Evolutionary conservation across 2,113 vertebrate genomes (phyloP).

Genomic region (Toxotes jaculatrix): DNA sequence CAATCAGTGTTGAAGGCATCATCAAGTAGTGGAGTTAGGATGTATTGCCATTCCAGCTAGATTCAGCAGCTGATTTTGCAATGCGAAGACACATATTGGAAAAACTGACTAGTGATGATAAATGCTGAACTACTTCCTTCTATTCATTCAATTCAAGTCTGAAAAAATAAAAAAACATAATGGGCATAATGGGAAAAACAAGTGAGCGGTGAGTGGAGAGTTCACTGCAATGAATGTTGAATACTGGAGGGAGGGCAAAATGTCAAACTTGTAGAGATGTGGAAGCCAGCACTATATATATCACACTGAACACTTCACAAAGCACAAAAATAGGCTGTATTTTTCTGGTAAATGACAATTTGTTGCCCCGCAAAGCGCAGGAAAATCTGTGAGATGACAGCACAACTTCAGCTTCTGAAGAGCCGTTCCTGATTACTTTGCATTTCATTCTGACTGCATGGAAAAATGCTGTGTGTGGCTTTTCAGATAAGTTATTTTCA

Average conservation of each 20-base stretch:
- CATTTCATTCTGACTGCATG: slow-evolving; percentile 13
- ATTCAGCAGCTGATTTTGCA: slow-evolving; percentile 40
- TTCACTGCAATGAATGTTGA: slow-evolving; percentile 31
- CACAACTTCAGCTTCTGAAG: slow-evolving; percentile 1
- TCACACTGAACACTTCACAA: neutral
- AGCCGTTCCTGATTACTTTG: slow-evolving; percentile 8
- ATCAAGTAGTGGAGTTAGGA: neutral
- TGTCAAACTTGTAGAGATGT: slow-evolving; percentile 43
- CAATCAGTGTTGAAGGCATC: slow-evolving; percentile 17
- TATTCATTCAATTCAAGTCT: slow-evolving; percentile 47
- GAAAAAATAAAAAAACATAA: slow-evolving; percentile 35
- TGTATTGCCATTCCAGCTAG: neutral
- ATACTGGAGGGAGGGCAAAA: slow-evolving; percentile 17
- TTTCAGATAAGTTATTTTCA: slow-evolving; percentile 31
- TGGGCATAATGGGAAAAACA: neutral
- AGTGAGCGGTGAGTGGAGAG: slow-evolving; percentile 6
- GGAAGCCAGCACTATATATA: neutral
- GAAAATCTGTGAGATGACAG: neutral
- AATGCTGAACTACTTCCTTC: slow-evolving; percentile 52
- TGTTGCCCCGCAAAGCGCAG: neutral
- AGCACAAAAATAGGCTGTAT: neutral
- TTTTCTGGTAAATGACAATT: neutral
- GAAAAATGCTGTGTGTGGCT: slow-evolving; percentile 10
- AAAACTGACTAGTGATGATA: slow-evolving; percentile 56
- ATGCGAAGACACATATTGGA: slow-evolving; percentile 34